Evolutionary conservation across 2,888 invertebrate genomes (phyloP).

Genomic region (Drosophila maculinotata): DNA sequence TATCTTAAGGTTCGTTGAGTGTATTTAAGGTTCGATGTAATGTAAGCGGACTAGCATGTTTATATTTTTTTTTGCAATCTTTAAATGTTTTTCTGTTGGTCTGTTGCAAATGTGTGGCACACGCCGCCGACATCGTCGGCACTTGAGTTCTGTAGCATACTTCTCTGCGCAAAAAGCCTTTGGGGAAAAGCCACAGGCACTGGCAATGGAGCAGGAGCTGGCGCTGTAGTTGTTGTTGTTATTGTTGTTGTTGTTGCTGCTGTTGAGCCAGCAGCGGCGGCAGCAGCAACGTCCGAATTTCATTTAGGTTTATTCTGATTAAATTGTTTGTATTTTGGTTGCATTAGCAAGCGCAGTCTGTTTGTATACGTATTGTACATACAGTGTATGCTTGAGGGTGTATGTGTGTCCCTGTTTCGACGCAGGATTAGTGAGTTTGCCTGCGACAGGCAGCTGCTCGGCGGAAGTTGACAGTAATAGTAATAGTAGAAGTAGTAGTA

Average conservation of each 20-base stretch:
- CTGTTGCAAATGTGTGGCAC: constrained; percentile 56
- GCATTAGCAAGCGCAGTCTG: constrained; percentile 65
- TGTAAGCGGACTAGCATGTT: not conserved
- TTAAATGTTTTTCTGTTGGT: constrained; percentile 69
- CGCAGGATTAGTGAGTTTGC: constrained; percentile 67
- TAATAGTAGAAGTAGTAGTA: constrained; percentile 1
- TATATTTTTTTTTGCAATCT: constrained; percentile 54
- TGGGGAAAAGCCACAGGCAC: constrained; percentile 51
- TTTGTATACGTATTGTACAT: constrained; percentile 34
- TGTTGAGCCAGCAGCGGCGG: constrained; percentile 18
- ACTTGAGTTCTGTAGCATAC: constrained; percentile 76
- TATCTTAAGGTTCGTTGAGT: too few relatives aligned
- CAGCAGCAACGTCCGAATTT: constrained; percentile 63
- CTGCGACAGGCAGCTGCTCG: constrained; percentile 29
- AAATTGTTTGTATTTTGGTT: constrained; percentile 80
- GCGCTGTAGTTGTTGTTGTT: not conserved
- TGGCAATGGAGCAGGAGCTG: constrained; percentile 16
- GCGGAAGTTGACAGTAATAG: constrained; percentile 21
- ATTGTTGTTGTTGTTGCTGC: too few relatives aligned
- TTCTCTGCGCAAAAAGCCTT: constrained; percentile 71
- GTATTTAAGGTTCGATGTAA: constrained; percentile 46
- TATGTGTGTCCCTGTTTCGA: constrained; percentile 45
- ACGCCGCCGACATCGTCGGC: constrained; percentile 56
- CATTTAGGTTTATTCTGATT: constrained; percentile 79
- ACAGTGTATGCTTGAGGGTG: constrained; percentile 15